Conservation (phyloP, 2,113 vertebrate species). For the Gopherus evgoodei region DNA sequence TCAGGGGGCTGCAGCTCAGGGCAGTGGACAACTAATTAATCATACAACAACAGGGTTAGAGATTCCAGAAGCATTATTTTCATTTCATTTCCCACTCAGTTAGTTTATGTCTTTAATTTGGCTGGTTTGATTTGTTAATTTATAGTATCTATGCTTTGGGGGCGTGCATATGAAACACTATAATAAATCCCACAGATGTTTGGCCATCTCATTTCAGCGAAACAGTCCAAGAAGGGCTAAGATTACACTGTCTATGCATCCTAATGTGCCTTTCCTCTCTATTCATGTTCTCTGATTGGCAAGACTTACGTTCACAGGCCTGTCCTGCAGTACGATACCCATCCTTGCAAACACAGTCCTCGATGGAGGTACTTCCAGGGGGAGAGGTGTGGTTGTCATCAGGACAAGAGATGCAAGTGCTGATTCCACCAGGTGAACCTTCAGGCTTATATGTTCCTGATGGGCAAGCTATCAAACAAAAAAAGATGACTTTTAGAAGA, state of each 20-base stretch:
- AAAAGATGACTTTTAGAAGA: neutral
- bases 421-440: slow-evolving; percentile 88
- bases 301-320: slow-evolving; percentile 87
- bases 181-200: neutral
- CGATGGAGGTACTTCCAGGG: slow-evolving; percentile 89
- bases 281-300: neutral
- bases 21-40: slow-evolving; percentile 88
- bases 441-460: slow-evolving; percentile 94
- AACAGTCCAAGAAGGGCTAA: neutral
- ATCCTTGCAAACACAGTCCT: slow-evolving; percentile 89
- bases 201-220: neutral
- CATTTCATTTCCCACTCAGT: neutral
- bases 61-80: neutral
- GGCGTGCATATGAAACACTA: neutral
- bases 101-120: neutral
- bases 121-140: neutral
- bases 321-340: slow-evolving; percentile 85
- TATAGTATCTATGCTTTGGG: neutral
- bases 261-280: neutral
- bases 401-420: slow-evolving; percentile 89
- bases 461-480: slow-evolving; percentile 87
- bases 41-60: slow-evolving; percentile 21
- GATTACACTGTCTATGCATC: neutral
- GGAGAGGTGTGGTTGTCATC: slow-evolving; percentile 89
- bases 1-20: slow-evolving; percentile 88